These are phyloP conservation scores for Melitaea athalia DNA, from an alignment of 2,888 invertebrate genomes.

Conservation along the genomic window DNA sequence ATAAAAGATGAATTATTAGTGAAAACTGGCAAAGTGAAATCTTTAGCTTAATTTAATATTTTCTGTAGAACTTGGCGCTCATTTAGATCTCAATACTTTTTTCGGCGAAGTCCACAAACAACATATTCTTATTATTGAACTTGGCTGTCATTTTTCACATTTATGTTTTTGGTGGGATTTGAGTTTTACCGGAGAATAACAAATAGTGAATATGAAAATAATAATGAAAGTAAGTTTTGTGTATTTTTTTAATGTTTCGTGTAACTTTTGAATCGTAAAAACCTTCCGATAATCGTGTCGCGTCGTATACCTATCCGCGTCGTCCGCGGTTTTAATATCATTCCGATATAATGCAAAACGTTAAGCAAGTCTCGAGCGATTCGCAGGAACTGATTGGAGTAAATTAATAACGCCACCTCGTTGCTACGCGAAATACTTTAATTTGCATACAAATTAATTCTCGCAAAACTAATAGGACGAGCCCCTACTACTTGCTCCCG, in stretches of 20 bases:
- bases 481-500: conserved; percentile 48
- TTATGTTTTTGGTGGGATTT: too few relatives aligned
- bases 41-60: too few relatives aligned
- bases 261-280: neutral
- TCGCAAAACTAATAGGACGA: conserved; percentile 66
- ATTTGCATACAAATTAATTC: conserved; percentile 77
- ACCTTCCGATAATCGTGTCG: neutral
- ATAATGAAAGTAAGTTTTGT: neutral
- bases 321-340: neutral
- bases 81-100: too few relatives aligned
- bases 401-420: conserved; percentile 53
- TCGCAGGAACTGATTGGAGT: conserved; percentile 43
- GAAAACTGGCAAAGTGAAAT: too few relatives aligned
- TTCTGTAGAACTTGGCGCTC: too few relatives aligned
- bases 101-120: too few relatives aligned
- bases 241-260: too few relatives aligned
- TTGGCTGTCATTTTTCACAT: too few relatives aligned
- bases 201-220: neutral
- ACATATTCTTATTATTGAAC: too few relatives aligned
- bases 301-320: neutral
- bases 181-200: neutral
- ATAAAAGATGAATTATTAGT: too few relatives aligned
- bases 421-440: conserved; percentile 55
- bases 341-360: conserved; percentile 20
- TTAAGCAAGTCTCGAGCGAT: conserved; percentile 36